Conservation (phyloP, 2,888 invertebrate species). For the Cerastoderma edule region DNA sequence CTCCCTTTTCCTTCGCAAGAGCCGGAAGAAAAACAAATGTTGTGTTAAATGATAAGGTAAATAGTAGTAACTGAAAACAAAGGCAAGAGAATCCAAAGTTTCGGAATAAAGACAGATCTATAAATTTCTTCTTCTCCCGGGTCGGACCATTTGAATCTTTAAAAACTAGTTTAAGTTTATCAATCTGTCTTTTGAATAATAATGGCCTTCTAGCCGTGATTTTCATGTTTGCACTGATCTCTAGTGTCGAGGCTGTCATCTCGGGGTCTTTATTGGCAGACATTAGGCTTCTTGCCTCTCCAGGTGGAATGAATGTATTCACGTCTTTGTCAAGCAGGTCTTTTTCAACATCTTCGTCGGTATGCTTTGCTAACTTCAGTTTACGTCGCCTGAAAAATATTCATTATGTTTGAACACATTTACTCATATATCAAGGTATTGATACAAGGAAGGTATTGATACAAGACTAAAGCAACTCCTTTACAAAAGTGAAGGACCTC, state of each 20-base stretch:
- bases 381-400: slow-evolving; percentile 3
- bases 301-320: background rate
- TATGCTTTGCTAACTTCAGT: background rate
- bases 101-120: slow-evolving; percentile 61
- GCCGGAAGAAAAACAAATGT: slow-evolving; percentile 75
- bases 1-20: slow-evolving; percentile 65
- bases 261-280: slow-evolving; percentile 14
- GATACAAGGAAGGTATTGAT: too few species aligned
- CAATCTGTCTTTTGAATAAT: slow-evolving; percentile 44
- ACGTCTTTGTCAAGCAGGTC: slow-evolving; percentile 13
- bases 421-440: too few species aligned
- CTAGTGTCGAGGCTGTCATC: slow-evolving; percentile 44
- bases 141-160: slow-evolving; percentile 32
- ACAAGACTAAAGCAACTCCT: too few species aligned
- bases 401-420: too few species aligned
- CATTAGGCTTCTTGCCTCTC: background rate
- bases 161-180: slow-evolving; percentile 36
- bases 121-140: slow-evolving; percentile 42
- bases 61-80: slow-evolving; percentile 63
- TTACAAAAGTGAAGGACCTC: too few species aligned
- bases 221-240: slow-evolving; percentile 47
- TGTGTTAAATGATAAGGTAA: slow-evolving; percentile 65
- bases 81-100: slow-evolving; percentile 62
- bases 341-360: slow-evolving; percentile 11
- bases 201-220: slow-evolving; percentile 38